Evolutionary conservation across 30 jellyfish, hydroid and myxozoan genomes (phyloP).

Genomic region (Chrysaora quinquecirrha): DNA sequence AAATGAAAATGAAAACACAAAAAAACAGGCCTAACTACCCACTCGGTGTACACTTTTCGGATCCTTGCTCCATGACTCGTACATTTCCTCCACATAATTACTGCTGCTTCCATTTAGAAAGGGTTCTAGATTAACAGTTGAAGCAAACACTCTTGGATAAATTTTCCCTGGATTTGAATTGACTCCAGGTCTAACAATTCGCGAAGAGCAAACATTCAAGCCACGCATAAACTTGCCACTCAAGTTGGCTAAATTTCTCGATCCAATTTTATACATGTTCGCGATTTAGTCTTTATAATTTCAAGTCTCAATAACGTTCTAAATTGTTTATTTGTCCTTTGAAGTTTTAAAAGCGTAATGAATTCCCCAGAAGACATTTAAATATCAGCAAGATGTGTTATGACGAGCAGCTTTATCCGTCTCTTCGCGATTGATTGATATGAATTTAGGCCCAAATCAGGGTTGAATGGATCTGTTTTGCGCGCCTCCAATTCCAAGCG

Average conservation of each 20-base stretch:
- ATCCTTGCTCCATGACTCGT: conserved; percentile 88
- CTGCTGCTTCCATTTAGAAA: conserved; percentile 95
- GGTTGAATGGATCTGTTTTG: too few species aligned
- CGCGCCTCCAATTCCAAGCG: too few species aligned
- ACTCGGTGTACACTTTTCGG: conserved; percentile 90
- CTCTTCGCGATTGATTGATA: too few species aligned
- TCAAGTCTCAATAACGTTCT: conserved; percentile 55
- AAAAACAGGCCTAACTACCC: too few species aligned
- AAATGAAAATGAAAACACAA: too few species aligned
- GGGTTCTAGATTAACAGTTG: conserved; percentile 84
- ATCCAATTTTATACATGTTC: conserved; percentile 48
- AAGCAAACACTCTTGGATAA: conserved; percentile 21
- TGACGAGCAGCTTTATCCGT: not conserved
- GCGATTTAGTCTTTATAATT: conserved; percentile 37
- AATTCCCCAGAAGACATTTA: conserved; percentile 62
- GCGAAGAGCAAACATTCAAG: not conserved
- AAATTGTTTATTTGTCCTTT: conserved; percentile 49
- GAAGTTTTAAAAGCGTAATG: conserved; percentile 49
- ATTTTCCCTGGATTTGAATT: not conserved
- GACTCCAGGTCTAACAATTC: not conserved
- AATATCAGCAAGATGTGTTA: conserved; percentile 4
- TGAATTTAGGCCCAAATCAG: too few species aligned
- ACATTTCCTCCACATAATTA: conserved; percentile 92
- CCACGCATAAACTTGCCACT: not conserved
- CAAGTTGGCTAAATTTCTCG: not conserved